Percentiles rank a stretch among this genome's conserved stretches.
phyloP scores from a whole-genome alignment of 2,113 vertebrate species.

The Elachura formosa region DNA sequence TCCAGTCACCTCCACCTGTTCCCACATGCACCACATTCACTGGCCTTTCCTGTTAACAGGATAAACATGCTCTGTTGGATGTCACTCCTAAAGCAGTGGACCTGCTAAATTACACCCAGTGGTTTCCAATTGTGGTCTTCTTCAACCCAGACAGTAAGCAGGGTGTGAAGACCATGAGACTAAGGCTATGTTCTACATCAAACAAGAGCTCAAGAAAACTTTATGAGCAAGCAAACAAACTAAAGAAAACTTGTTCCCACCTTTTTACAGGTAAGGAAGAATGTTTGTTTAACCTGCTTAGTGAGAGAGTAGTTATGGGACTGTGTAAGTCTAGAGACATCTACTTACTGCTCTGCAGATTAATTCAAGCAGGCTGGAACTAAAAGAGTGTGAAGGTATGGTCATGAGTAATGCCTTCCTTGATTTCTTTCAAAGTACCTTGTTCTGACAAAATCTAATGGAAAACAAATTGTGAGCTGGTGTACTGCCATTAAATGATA shows the following conservation, averaged over 20 bases:
- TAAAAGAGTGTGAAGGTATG: not conserved
- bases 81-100: slow-evolving; percentile 98
- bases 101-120: slow-evolving; percentile 95
- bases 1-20: not conserved
- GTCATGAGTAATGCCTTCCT: not conserved
- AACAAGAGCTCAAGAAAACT: slow-evolving; percentile 92
- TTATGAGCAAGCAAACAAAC: slow-evolving; percentile 90
- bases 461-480: not conserved
- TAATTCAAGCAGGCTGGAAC: not conserved
- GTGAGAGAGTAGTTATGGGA: not conserved
- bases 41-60: slow-evolving; percentile 69
- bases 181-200: slow-evolving; percentile 84
- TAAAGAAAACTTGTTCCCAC: slow-evolving; percentile 89
- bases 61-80: slow-evolving; percentile 89
- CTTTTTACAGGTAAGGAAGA: slow-evolving; percentile 85
- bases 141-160: slow-evolving; percentile 94
- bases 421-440: not conserved
- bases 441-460: not conserved
- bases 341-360: not conserved
- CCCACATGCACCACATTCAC: not conserved
- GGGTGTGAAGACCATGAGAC: slow-evolving; percentile 92
- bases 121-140: slow-evolving; percentile 97
- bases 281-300: not conserved
- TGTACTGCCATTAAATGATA: not conserved
- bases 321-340: not conserved